phyloP scores from a whole-genome alignment of 2,113 vertebrate species.

The Clupea harengus region DNA sequence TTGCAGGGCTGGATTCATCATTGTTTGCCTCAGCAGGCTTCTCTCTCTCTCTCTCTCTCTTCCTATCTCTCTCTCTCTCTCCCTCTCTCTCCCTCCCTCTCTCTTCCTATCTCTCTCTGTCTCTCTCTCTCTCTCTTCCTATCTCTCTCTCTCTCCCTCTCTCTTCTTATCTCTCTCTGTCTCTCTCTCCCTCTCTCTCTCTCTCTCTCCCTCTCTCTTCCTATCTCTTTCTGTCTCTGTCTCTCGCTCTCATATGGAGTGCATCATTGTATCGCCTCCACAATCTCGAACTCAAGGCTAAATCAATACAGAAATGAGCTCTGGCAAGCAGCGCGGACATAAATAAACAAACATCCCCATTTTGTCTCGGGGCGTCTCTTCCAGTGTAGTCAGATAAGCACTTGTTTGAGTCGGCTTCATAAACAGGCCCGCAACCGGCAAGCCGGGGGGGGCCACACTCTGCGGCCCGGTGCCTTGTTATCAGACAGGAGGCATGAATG shows the following conservation, averaged over 20 bases:
- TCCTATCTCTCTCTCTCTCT: no score
- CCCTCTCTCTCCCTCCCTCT: neutral
- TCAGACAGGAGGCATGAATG: neutral
- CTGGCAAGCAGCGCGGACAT: neutral
- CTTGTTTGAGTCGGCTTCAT: neutral
- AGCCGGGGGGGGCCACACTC: neutral
- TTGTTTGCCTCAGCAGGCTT: neutral
- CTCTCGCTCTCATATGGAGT: neutral
- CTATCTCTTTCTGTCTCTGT: neutral
- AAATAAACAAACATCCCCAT: constrained; percentile 3
- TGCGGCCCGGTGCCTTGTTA: neutral
- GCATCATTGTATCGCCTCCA: neutral
- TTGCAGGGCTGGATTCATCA: neutral
- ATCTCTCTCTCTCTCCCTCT: no score
- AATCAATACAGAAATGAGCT: neutral
- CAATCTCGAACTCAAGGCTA: neutral
- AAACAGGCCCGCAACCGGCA: neutral
- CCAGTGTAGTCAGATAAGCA: neutral
- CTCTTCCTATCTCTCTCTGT: no score
- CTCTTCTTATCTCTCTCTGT: neutral
- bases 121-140: neutral
- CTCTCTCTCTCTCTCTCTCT: neutral
- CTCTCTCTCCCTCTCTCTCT: neutral
- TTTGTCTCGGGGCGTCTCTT: neutral
- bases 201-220: neutral